phyloP scores from a whole-genome alignment of 2,113 vertebrate genomes.

The Lagopus leucura region DNA sequence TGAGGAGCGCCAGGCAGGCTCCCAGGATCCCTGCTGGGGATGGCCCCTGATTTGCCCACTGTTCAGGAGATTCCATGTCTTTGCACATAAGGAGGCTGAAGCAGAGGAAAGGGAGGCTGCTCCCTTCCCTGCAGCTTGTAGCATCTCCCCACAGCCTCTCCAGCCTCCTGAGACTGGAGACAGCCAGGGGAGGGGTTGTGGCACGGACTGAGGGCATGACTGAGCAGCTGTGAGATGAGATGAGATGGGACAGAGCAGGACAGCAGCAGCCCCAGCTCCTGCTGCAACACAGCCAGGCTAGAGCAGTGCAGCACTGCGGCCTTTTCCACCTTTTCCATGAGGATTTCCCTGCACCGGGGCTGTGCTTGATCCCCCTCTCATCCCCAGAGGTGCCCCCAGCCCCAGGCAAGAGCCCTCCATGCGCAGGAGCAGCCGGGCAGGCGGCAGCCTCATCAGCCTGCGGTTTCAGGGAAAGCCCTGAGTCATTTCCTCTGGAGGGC shows the following conservation, averaged over 20 bases:
- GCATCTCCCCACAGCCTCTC: not conserved
- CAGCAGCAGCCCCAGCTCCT: not conserved
- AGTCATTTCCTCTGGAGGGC: constrained; percentile 8
- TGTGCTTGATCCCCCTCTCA: not conserved
- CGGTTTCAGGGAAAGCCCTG: not conserved
- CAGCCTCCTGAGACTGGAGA: not conserved
- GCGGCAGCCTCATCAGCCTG: not conserved
- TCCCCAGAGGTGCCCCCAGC: not conserved
- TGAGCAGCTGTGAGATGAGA: not conserved
- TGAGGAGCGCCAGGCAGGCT: not conserved
- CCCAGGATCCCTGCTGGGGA: not conserved
- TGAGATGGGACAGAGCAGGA: not conserved
- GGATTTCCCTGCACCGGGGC: not conserved
- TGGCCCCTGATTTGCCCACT: not conserved
- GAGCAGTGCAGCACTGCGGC: not conserved
- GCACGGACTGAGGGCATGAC: too few species aligned
- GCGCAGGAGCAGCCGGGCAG: not conserved
- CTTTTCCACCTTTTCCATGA: not conserved
- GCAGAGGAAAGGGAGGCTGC: not conserved
- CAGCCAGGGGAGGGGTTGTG: not conserved
- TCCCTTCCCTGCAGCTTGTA: not conserved
- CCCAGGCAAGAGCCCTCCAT: not conserved
- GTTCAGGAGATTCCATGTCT: not conserved
- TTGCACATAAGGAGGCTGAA: not conserved
- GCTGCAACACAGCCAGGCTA: not conserved